Base-by-base conservation (phyloP, 1,140 invertebrate species). In the Hyphantria cunea region DNA sequence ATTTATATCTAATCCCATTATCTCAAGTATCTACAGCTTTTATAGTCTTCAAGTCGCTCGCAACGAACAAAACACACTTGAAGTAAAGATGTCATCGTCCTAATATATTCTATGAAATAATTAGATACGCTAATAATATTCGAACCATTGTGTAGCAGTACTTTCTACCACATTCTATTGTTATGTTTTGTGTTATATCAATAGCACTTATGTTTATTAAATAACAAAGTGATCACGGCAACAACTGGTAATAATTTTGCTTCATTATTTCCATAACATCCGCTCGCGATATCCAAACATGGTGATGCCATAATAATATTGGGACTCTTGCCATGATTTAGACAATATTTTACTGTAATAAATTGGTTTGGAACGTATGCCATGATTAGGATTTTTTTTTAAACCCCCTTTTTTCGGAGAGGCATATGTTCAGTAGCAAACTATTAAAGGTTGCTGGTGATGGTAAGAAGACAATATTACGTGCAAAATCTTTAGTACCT, bases 121-220 rank as follows among this genome's bases (percentile, higher is more conserved):
- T 31, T 39, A 31, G 17, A 45, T 39, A 33, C 14, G 45, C 6
- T 58, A 49, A 15, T 47, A 47, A 31, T 14, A 60, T 34, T 48
- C 51, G 45, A 66, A 59, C 51, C 25, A 60, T 60, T 61, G 59
- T 61, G 45, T 53, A 45, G 52, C 49, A 51, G 17, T 53, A 53
- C 54, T 52, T 56, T 68, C 60, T 64, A 64, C 69, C 47, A 55
- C 56, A 53, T 70, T 71, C 65, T 61, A 69, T 60, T 69, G 66
- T 69, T 72, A 69, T 68, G 65, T 62, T 67, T 55, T 50, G 42
- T 56, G 14, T 47, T 60, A 74, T 74, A 70, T 70, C 72, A 70
- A 70, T 74, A 70, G 49, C 50, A 34, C 45, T 53, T 55, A 68
- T 74, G 72, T 74, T 74, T 74, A 71, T 64, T 63, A 74, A 74